phyloP scores from a whole-genome alignment of 1,140 invertebrate species.

The Heliconius eleuchia region DNA sequence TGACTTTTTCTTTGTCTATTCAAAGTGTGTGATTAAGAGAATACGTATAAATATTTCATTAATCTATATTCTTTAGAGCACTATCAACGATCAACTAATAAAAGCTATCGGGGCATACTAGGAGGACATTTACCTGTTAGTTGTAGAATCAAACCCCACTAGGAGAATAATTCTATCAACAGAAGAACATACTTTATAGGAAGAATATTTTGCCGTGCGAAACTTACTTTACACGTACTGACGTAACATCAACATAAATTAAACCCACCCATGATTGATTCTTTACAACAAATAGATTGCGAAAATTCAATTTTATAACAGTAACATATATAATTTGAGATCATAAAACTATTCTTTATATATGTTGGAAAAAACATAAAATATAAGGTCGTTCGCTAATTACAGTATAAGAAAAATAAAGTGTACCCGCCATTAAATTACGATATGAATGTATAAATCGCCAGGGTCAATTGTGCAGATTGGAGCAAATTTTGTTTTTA shows the following conservation, averaged over 20 bases:
- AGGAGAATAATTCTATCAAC: too few species aligned
- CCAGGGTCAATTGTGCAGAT: neutral
- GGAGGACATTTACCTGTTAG: too few species aligned
- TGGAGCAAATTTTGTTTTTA: neutral
- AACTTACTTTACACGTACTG: neutral
- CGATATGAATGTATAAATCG: neutral
- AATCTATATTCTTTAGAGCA: too few species aligned
- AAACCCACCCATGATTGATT: neutral
- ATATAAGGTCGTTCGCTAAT: neutral
- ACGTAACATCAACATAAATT: neutral
- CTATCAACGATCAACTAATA: too few species aligned
- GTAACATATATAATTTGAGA: conserved; percentile 8
- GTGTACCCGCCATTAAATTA: neutral
- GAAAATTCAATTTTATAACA: neutral
- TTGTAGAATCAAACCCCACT: too few species aligned
- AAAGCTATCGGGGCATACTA: too few species aligned
- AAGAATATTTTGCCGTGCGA: neutral
- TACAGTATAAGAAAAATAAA: neutral
- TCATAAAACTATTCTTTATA: conserved; percentile 13
- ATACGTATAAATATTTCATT: too few species aligned
- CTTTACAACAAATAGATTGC: neutral
- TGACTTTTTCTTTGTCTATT: too few species aligned
- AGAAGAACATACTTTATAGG: neutral
- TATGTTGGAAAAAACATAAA: conserved; percentile 2
- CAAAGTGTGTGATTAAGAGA: too few species aligned